Evolutionary conservation across 1,140 invertebrate genomes (phyloP), one percentile per base, ranked within the genome.

Genomic region (Neomicropteryx cornuta): DNA sequence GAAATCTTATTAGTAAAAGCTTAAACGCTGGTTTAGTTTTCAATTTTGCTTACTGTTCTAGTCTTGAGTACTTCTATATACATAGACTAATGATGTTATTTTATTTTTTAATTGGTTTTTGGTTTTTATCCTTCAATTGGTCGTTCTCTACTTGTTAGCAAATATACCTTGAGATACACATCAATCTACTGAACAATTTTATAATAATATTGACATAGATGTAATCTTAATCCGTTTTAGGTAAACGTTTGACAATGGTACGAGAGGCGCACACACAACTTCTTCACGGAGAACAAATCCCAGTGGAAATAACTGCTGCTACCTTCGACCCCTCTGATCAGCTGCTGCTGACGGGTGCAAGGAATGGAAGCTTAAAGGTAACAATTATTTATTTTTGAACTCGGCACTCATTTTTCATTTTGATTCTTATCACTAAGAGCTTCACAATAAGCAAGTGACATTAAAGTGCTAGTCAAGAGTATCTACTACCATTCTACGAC

Each of bases 221-320:
- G 23, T 27, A 27, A 13, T 27, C 21, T 32, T n/a, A 18, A 34
- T 43, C 24, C 41, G 32, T 17, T n/a, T 16, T 42, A 57, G 72
- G 76, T 16, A 66, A 69, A 28, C 63, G 76, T 17, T 70, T 78
- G 38, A 67, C 68, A 30, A 65, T 78, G 29, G 67, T 82, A 4
- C 72, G 70, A 30, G 70, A 76, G 43, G 77, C 79, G 18, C 81
- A 85, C 44, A 75, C 67, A 5, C 62, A 68, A 21, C 55, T 70
- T 33, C 47, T 73, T 14, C 70, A 75, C 50, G 72, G 78, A 5
- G 72, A 76, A 52, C 49, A 65, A 16, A 56, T 71, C 24, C 67
- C 72, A 2, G 68, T 86, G 21, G 81, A 84, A 61, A 84, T 89
- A 19, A 85, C 82, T 0, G 76, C 79, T 0, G 81, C 80, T 5